Percentiles rank a stretch among this genome's conserved stretches.
phyloP scores from a whole-genome alignment of 2,888 invertebrate genomes.

The Anthoptus insignis region DNA sequence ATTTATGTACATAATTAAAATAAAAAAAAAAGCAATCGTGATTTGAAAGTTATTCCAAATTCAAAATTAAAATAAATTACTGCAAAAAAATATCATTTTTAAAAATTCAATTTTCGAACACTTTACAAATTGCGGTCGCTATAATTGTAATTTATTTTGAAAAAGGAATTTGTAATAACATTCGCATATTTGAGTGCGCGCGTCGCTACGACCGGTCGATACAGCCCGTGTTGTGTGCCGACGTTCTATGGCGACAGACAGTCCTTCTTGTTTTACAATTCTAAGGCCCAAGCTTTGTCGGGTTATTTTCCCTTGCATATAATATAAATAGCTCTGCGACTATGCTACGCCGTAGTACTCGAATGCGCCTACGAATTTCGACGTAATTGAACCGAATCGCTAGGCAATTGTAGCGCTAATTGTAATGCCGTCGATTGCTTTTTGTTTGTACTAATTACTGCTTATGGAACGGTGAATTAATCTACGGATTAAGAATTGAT shows the following conservation, averaged over 20 bases:
- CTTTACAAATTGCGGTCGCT: background rate
- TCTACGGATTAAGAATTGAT: background rate
- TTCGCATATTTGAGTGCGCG: conserved; percentile 74
- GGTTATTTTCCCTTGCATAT: conserved; percentile 42
- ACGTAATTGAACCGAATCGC: background rate
- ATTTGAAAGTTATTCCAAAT: conserved; percentile 30
- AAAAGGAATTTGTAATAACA: conserved; percentile 49
- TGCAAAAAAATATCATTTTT: background rate
- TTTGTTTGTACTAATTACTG: background rate
- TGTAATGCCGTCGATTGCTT: background rate
- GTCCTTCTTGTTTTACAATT: conserved; percentile 78
- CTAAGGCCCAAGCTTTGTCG: conserved; percentile 57
- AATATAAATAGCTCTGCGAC: conserved; percentile 22
- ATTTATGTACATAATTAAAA: background rate
- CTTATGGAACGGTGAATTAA: background rate
- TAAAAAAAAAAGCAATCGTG: conserved; percentile 7
- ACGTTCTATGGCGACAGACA: conserved; percentile 79
- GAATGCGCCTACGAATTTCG: conserved; percentile 12
- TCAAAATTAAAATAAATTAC: too few species aligned
- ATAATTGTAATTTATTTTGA: background rate
- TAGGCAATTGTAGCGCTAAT: background rate
- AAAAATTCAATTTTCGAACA: background rate
- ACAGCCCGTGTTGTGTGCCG: conserved; percentile 74
- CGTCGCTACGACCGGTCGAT: conserved; percentile 80
- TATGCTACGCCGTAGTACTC: conserved; percentile 27